Conservation (phyloP, 2,888 invertebrate genomes). For the Agrenia bidenticulata region DNA sequence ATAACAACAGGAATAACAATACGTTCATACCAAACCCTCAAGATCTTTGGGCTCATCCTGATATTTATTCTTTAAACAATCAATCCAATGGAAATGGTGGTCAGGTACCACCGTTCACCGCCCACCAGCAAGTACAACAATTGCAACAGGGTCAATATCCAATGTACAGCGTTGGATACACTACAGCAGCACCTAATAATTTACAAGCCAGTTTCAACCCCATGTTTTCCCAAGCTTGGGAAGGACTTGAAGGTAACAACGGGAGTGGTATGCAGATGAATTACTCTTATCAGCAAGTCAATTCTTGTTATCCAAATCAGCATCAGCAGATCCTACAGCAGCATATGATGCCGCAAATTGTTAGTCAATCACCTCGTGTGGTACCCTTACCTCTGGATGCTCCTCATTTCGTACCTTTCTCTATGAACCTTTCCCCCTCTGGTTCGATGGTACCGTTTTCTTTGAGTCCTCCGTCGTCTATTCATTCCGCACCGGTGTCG, state of each 20-base stretch:
- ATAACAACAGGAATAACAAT: conserved; percentile 1
- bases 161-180: background rate
- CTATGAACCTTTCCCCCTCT: conserved; percentile 12
- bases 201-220: conserved; percentile 9
- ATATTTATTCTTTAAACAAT: background rate
- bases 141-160: background rate
- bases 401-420: conserved; percentile 11
- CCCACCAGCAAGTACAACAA: conserved; percentile 16
- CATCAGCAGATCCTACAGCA: conserved; percentile 16
- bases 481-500: conserved; percentile 1
- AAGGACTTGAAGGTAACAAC: background rate
- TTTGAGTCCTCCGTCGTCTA: background rate
- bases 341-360: conserved; percentile 16
- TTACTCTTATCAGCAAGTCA: conserved; percentile 3
- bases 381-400: background rate
- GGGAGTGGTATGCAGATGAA: conserved; percentile 2
- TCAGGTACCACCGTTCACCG: background rate
- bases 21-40: conserved; percentile 14
- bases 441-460: background rate
- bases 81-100: conserved; percentile 2
- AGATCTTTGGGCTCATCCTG: conserved; percentile 12
- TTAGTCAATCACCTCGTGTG: conserved; percentile 6
- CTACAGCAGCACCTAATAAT: background rate
- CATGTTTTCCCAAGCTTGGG: conserved; percentile 1
- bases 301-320: background rate